These are phyloP conservation scores for Dasyornis broadbenti DNA, from an alignment of 2,113 vertebrate genomes.

Conservation along the genomic window DNA sequence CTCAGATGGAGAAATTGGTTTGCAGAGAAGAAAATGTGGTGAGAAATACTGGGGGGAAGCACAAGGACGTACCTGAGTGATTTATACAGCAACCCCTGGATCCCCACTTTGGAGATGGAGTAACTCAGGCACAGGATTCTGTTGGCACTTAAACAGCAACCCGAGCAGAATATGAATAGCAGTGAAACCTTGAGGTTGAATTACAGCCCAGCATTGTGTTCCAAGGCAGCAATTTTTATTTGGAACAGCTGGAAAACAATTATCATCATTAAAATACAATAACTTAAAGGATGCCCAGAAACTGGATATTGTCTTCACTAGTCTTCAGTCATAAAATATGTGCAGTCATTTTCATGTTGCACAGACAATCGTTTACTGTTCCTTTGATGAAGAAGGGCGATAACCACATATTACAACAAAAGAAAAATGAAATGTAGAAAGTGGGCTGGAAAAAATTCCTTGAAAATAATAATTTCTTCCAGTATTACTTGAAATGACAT, in stretches of 20 bases:
- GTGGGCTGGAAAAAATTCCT: neutral
- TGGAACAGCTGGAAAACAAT: constrained; percentile 45
- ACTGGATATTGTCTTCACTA: neutral
- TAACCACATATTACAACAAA: neutral
- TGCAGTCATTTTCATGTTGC: neutral
- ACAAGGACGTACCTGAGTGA: neutral
- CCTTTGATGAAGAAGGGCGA: neutral
- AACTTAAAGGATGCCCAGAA: constrained; percentile 18
- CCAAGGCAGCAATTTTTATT: neutral
- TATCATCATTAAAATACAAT: constrained; percentile 5
- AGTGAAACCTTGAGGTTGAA: constrained; percentile 22
- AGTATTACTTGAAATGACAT: neutral
- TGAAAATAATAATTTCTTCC: constrained; percentile 27
- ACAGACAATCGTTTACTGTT: neutral
- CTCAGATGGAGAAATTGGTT: neutral
- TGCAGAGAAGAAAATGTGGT: neutral
- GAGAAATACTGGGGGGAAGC: neutral
- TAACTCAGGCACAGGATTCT: neutral
- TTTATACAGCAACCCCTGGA: neutral
- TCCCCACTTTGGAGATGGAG: neutral
- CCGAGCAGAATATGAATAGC: neutral
- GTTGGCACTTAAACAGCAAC: neutral
- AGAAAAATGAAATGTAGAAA: constrained; percentile 14
- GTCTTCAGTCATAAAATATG: constrained; percentile 14
- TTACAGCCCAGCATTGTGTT: neutral